Evolutionary conservation across 2,797 vertebrate genomes (phyloP), one percentile per base, ranked within the genome.

Genomic region (Alca torda): DNA sequence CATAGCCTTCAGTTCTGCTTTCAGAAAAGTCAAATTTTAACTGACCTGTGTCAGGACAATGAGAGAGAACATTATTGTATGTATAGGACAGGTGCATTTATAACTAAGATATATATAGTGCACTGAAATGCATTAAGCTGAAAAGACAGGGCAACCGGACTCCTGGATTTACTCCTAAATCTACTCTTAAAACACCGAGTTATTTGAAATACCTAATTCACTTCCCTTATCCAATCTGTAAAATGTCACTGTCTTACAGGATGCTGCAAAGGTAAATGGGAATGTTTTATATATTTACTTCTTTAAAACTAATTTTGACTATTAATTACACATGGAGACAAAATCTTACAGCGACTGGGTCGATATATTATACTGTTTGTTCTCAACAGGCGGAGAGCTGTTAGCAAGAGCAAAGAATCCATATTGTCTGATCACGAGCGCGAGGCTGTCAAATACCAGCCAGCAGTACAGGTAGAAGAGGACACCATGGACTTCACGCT

Each of bases 391-490:
- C 97, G 98, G 96, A 99, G 98, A 97, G 98, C 98, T 5, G 98
- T 98, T 53, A 99, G 98, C 96, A 99, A 98, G 97, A 99, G 99
- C 95, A 99, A 99, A 93, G 99, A 99, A 95, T 99, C 99, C 2
- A 98, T 99, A 65, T 92, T 99, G 57, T 97, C 89, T 7, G 99
- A 99, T 30, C 93, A 97, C 0, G 98, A 99, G 39, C 98, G 97
- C 54, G 98, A 99, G 35, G 59, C 95, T 26, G 94, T 97, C 78
- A 99, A 98, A 84, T 99, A 98, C 95, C 97, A 97, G 18, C 92
- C 97, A 20, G 94, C 96, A 4, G 90, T 97, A 24, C 96, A 98
- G 37, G 96, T 84, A 14, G 97, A 97, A 35, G 98, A 98, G 57
- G 98, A 97, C 61, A 76, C 98, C 92, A 95, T 99, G 97, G 99